A percentile compares a stretch with the other conserved stretches of the same genome.
phyloP scores from a whole-genome alignment of 2,888 invertebrate genomes.

The Timema podura region DNA sequence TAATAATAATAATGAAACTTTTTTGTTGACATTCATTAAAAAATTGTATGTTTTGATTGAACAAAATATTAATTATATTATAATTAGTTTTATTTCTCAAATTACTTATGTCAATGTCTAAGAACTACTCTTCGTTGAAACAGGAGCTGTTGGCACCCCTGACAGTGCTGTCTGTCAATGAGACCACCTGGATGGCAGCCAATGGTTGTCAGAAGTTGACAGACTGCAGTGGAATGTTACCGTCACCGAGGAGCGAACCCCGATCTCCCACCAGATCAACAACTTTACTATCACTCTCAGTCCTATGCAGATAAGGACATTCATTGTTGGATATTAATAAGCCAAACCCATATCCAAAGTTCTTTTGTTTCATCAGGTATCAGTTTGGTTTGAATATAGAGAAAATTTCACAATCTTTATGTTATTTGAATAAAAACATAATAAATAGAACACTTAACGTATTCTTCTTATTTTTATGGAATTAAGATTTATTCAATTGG shows the following conservation, averaged over 20 bases:
- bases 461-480: not conserved
- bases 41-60: too few species aligned
- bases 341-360: too few species aligned
- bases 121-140: too few species aligned
- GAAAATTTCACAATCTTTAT: too few species aligned
- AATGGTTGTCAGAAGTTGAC: slow-evolving; percentile 53
- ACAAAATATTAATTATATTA: too few species aligned
- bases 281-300: slow-evolving; percentile 50
- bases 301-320: slow-evolving; percentile 72
- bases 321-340: slow-evolving; percentile 54
- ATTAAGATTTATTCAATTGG: not conserved
- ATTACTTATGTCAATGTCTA: too few species aligned
- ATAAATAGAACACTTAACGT: not conserved
- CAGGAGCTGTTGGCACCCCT: slow-evolving; percentile 56
- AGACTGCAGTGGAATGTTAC: slow-evolving; percentile 53
- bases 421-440: too few species aligned
- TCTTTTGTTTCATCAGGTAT: too few species aligned
- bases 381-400: too few species aligned
- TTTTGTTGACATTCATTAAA: too few species aligned
- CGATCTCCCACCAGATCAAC: not conserved
- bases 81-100: too few species aligned
- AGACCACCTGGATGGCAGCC: slow-evolving; percentile 69
- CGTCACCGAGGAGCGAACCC: not conserved
- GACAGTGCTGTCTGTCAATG: slow-evolving; percentile 52
- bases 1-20: too few species aligned